A percentile compares a stretch with the other conserved stretches of the same genome.
Conservation (phyloP, 2,113 vertebrate genomes). For the Caretta caretta region DNA sequence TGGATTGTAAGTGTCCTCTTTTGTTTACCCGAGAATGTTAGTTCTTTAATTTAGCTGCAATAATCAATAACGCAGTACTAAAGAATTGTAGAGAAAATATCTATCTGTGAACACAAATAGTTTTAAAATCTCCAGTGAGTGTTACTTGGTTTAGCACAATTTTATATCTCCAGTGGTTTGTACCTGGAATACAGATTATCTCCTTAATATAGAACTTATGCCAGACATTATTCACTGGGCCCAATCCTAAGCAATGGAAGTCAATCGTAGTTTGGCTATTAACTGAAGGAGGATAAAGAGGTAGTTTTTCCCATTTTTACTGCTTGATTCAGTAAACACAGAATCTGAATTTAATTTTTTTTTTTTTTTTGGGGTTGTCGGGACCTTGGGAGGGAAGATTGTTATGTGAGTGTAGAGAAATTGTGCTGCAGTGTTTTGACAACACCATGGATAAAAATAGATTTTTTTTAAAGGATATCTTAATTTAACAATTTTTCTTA, state of each 20-base stretch:
- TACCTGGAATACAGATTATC: rapidly evolving
- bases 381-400: not conserved
- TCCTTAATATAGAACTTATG: not conserved
- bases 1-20: not conserved
- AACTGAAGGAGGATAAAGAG: not conserved
- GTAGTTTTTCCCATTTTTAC: not conserved
- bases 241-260: not conserved
- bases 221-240: not conserved
- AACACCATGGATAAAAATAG: not conserved
- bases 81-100: not conserved
- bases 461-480: not conserved
- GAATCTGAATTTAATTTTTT: not conserved
- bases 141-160: not conserved
- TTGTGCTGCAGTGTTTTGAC: not conserved
- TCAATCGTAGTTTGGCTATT: not conserved
- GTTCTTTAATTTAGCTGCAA: not conserved
- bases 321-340: not conserved
- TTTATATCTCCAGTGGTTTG: not conserved
- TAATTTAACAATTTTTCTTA: not conserved
- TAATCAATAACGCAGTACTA: not conserved
- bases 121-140: not conserved
- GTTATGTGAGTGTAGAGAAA: not conserved
- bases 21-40: not conserved
- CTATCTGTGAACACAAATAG: not conserved
- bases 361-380: not conserved